These are phyloP conservation scores for Bedellia somnulentella DNA, from an alignment of 2,888 invertebrate species.

Conservation along the genomic window DNA sequence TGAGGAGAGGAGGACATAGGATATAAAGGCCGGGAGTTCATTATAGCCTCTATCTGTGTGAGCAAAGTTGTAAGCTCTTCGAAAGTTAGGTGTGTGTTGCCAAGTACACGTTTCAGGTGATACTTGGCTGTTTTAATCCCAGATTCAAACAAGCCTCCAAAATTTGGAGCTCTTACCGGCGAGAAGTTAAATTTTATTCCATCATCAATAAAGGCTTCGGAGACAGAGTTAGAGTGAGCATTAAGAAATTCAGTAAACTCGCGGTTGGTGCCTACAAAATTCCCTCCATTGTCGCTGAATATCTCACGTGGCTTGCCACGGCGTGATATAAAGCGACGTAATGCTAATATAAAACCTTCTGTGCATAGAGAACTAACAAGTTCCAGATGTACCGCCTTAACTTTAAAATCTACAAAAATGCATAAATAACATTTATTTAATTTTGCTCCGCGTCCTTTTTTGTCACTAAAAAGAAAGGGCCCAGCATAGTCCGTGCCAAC, in stretches of 20 bases:
- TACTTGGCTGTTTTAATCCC: conserved; percentile 6
- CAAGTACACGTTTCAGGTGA: conserved; percentile 6
- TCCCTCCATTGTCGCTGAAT: conserved; percentile 6
- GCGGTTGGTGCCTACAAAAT: conserved; percentile 6
- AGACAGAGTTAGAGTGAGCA: conserved; percentile 2
- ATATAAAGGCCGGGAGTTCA: conserved; percentile 5
- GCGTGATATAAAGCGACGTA: conserved; percentile 7
- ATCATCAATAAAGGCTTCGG: conserved; percentile 2
- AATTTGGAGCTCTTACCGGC: conserved; percentile 1
- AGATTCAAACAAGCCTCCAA: conserved; percentile 5
- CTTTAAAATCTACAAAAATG: conserved; percentile 6
- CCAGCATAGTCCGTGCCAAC: conserved; percentile 5
- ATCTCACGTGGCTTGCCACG: conserved; percentile 6
- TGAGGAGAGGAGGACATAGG: conserved; percentile 2
- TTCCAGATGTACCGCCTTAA: conserved; percentile 9
- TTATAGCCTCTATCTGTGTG: conserved; percentile 5
- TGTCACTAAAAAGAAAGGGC: conserved; percentile 4
- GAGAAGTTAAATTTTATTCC: conserved; percentile 3
- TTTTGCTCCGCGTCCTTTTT: conserved; percentile 4
- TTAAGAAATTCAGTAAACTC: conserved; percentile 5
- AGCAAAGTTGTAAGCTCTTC: conserved; percentile 9
- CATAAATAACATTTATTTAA: conserved; percentile 7
- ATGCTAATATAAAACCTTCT: conserved; percentile 7
- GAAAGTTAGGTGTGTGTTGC: conserved; percentile 10
- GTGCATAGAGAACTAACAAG: conserved; percentile 4